Conservation (phyloP, 2,797 vertebrate species). For the Acipenser ruthenus region DNA sequence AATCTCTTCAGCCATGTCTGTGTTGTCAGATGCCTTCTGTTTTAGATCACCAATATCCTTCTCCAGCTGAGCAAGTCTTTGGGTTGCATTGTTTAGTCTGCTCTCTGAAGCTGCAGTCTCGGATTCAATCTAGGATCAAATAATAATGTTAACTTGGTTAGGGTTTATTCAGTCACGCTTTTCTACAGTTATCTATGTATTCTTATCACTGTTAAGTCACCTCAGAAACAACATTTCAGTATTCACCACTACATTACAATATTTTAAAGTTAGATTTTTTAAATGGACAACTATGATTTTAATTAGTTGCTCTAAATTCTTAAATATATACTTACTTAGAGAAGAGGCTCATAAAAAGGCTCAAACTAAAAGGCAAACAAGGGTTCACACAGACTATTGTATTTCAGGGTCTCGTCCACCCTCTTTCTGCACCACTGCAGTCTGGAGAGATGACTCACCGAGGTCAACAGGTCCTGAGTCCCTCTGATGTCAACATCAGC, state of each 20-base stretch:
- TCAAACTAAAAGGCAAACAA: too few species aligned
- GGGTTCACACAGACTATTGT: not conserved
- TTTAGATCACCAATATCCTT: conserved; percentile 68
- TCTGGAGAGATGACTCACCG: conserved; percentile 53
- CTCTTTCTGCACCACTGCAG: not conserved
- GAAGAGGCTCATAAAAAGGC: too few species aligned
- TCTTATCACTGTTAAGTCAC: too few species aligned
- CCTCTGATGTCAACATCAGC: conserved; percentile 76
- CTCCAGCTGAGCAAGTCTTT: conserved; percentile 71
- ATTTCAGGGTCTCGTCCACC: not conserved
- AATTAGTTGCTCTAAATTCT: too few species aligned
- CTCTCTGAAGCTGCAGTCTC: conserved; percentile 79
- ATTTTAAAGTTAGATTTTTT: too few species aligned
- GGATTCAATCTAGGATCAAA: conserved; percentile 68
- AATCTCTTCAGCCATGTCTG: conserved; percentile 50
- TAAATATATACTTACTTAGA: too few species aligned
- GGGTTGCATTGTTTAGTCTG: conserved; percentile 73
- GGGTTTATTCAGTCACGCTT: too few species aligned
- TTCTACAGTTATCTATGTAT: too few species aligned
- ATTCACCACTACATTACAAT: too few species aligned
- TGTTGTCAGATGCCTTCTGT: conserved; percentile 61
- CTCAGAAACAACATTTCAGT: too few species aligned
- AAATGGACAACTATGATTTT: too few species aligned
- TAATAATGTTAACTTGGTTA: too few species aligned
- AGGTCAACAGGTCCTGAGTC: conserved; percentile 78